Evolutionary conservation across 2,888 invertebrate genomes (phyloP).

Genomic region (Phyto melanocephala): DNA sequence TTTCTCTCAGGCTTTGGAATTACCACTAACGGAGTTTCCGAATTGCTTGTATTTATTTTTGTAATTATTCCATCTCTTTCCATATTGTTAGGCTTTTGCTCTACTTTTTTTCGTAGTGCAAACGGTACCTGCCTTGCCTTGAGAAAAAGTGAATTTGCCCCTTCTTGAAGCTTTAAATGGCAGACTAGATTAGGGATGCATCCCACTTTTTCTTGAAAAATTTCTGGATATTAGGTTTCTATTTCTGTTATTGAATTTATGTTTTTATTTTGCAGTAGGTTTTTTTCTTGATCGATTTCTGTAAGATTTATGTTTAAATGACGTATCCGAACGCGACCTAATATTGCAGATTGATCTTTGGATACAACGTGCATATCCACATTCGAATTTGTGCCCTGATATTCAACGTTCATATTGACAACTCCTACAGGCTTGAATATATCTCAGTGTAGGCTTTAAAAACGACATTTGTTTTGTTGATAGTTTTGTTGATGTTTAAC

Average conservation of each 20-base stretch:
- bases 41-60: constrained; percentile 14
- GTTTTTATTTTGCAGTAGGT: background rate
- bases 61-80: constrained; percentile 6
- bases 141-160: background rate
- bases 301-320: background rate
- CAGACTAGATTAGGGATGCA: too few species aligned
- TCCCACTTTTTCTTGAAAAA: constrained; percentile 38
- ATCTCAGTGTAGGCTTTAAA: constrained; percentile 30
- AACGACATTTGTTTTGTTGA: constrained; percentile 19
- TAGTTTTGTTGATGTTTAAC: constrained; percentile 6
- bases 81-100: background rate
- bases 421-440: constrained; percentile 41
- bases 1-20: too few species aligned
- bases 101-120: too few species aligned
- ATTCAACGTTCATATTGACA: constrained; percentile 27
- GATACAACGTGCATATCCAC: background rate
- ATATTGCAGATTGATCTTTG: background rate
- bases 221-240: constrained; percentile 26
- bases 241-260: constrained; percentile 17
- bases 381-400: background rate
- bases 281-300: background rate
- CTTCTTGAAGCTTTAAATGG: too few species aligned
- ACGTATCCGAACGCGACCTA: background rate
- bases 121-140: too few species aligned
- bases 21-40: too few species aligned